Conservation (phyloP, 1,140 invertebrate species). For the Antheraea mylitta region DNA sequence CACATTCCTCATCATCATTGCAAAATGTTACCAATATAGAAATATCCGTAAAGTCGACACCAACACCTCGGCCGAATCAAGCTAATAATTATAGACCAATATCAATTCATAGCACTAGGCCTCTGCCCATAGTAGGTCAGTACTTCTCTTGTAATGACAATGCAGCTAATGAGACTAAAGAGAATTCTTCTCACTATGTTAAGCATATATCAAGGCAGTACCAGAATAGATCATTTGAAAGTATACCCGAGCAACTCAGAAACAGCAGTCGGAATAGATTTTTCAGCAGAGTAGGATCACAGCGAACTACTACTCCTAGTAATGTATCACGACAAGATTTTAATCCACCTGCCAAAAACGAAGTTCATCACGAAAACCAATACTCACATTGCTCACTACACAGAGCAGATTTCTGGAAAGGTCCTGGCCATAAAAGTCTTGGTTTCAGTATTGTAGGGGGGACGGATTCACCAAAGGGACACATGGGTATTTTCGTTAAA, state of each 20-base stretch:
- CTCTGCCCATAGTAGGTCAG: constrained; percentile 37
- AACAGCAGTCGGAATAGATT: constrained; percentile 62
- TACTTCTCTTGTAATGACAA: constrained; percentile 51
- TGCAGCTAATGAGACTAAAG: constrained; percentile 62
- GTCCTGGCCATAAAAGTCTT: constrained; percentile 90
- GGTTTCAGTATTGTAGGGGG: constrained; percentile 96
- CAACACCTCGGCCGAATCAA: constrained; percentile 44
- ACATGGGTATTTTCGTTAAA: constrained; percentile 95
- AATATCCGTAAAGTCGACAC: constrained; percentile 64
- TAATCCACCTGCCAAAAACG: constrained; percentile 30
- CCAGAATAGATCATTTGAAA: constrained; percentile 72
- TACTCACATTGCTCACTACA: constrained; percentile 57
- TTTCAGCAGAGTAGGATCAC: constrained; percentile 68
- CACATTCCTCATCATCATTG: constrained; percentile 58
- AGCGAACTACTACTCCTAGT: constrained; percentile 18
- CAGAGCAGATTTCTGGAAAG: constrained; percentile 86
- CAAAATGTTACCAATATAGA: constrained; percentile 77
- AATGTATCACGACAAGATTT: constrained; percentile 61
- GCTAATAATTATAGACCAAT: constrained; percentile 65
- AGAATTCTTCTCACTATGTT: constrained; percentile 65
- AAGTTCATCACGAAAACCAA: constrained; percentile 39
- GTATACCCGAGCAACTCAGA: constrained; percentile 68
- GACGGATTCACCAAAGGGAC: constrained; percentile 91
- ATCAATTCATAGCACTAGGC: constrained; percentile 59
- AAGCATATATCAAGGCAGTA: constrained; percentile 67